phyloP scores from a whole-genome alignment of 2,113 vertebrate genomes.

The Sebastes fasciatus region DNA sequence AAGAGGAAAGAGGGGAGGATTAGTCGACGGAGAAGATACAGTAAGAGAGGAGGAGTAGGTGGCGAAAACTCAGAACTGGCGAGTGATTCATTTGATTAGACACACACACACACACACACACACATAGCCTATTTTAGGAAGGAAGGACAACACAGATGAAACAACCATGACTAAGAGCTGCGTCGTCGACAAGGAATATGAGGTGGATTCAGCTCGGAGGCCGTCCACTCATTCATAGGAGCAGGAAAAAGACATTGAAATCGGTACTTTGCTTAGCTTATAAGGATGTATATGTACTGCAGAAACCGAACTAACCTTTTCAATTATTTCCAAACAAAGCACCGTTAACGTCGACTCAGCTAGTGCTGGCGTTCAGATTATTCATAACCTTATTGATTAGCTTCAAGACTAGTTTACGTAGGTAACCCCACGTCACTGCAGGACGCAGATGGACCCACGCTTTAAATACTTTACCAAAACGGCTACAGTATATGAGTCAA shows the following conservation, averaged over 20 bases:
- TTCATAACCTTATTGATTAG: too few species aligned
- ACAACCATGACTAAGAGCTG: constrained; percentile 18
- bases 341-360: too few species aligned
- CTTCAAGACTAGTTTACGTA: too few species aligned
- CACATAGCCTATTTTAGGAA: constrained; percentile 24
- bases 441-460: too few species aligned
- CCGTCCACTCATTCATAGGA: not conserved
- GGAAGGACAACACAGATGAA: constrained; percentile 18
- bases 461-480: too few species aligned
- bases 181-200: not conserved
- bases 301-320: too few species aligned
- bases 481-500: too few species aligned
- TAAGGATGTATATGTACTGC: too few species aligned
- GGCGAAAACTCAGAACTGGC: not conserved
- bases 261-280: not conserved
- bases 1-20: constrained; percentile 36
- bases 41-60: constrained; percentile 8
- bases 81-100: constrained; percentile 45
- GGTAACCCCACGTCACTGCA: too few species aligned
- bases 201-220: not conserved
- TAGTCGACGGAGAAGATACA: constrained; percentile 20
- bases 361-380: too few species aligned
- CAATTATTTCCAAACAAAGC: too few species aligned
- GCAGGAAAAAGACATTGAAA: constrained; percentile 8
- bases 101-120: constrained; percentile 21